Evolutionary conservation across 1,140 invertebrate genomes (phyloP), one percentile per base, ranked within the genome.

Genomic region (Gryllus bimaculatus): DNA sequence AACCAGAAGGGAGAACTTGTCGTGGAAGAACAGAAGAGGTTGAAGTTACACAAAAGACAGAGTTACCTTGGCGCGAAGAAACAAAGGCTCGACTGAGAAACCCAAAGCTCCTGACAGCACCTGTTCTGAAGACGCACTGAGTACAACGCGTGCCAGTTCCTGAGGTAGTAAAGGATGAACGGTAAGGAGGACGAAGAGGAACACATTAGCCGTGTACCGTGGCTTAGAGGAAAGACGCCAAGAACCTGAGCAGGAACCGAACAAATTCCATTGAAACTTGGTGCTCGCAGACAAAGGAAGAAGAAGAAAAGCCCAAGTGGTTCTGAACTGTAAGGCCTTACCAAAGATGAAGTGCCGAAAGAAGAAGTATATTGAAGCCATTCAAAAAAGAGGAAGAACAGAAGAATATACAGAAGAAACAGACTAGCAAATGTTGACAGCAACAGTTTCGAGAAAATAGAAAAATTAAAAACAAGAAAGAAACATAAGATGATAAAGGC

Each of bases 171-270:
- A 80, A 76, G 78, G 48, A 39, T 10, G 48, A 76, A 10, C 47
- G 77, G 18, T 4, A 80, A 81, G 78, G 79, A 81, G 20, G 66
- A 39, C 12, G 78, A 79, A 75, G 77, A 75, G 6, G 73, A 75
- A 10, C 26, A 77, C 15, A 20, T 80, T 8, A 78, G 78, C n/a
- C 47, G 48, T 18, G 15, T 74, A 54, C 77, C 77, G 0, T 78
- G 77, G 77, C 77, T 47, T 8, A 47, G 77, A 84, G 80, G 84
- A 83, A 78, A 84, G 83, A 12, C 85, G 84, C 80, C 15, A 82
- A 82, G 81, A 76, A 85, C 81, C 47, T 84, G 84, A 49, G 47
- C 73, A 54, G 48, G 73, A 48, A n/a, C 76, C 6, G 78, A 78
- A 5, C n/a, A n/a, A 75, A 74, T 8, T 13, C 79, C 74, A 82